Base-by-base conservation (phyloP, 2,797 vertebrate species). In the Poeciliopsis gracilis region DNA sequence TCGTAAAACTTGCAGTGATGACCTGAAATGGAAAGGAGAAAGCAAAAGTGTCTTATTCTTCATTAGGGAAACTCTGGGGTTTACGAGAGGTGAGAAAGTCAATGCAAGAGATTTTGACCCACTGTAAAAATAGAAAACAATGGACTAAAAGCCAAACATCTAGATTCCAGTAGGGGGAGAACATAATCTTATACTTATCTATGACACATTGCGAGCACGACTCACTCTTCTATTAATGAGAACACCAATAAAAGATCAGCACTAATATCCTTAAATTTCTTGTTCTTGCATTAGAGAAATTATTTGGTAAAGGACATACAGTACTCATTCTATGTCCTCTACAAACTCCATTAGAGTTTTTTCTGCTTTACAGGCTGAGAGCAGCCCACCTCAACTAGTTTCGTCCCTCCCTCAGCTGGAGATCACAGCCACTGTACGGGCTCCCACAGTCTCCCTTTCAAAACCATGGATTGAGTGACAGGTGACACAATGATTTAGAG, bases 401-500 rank as follows among this genome's bases (percentile, higher is more conserved):
- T 79, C 1, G 46, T 80, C 73, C 81, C 73, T 93, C 90, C 88
- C 84, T 79, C 84, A 86, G 88, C 86, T 72, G 88, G 82, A 91
- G 90, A 93, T 94, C 92, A 90, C 82, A 92, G 86, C 67, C 71
- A 79, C 82, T 87, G 89, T 83, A 80, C 72, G 82, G 88, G 88
- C 90, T 82, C 90, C 85, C 85, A 86, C 78, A 84, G 75, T 81
- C 86, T 73, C 80, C 70, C 46, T 79, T 80, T 84, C 79, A 84
- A 80, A 79, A 82, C 74, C 55, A 47, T n/a, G 76, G 33, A 71
- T 83, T 95, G 93, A 95, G 86, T 95, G 94, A 93, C 93, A 94
- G 94, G 91, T 94, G 95, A 95, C 95, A 95, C 93, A 91, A 94
- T 95, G 93, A 95, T 95, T 96, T 96, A 96, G 93, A 91, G 93